Percentiles rank a stretch among this genome's conserved stretches.
phyloP scores from a whole-genome alignment of 2,888 invertebrate species.

The Drosophila gaucha region DNA sequence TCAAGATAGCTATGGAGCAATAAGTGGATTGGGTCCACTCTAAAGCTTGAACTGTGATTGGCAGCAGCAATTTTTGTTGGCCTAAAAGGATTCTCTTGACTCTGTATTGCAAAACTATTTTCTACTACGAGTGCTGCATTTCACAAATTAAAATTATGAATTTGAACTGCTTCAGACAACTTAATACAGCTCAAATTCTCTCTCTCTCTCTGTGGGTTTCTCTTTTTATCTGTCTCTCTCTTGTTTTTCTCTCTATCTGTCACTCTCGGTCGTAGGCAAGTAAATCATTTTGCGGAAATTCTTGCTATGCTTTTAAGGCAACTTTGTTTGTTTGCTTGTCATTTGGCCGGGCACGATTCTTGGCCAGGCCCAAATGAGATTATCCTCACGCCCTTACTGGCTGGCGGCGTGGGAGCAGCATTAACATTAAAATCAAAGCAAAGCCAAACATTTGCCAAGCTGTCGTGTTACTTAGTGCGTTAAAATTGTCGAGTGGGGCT shows the following conservation, averaged over 20 bases:
- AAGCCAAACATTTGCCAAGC: constrained; percentile 73
- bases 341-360: constrained; percentile 38
- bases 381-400: constrained; percentile 36
- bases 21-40: neutral
- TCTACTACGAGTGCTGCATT: neutral
- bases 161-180: neutral
- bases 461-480: constrained; percentile 65
- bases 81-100: too few relatives aligned
- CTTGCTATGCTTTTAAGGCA: constrained; percentile 43
- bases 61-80: neutral
- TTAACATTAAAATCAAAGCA: constrained; percentile 68
- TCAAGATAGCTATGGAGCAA: neutral
- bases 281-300: constrained; percentile 43
- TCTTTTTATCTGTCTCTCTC: neutral
- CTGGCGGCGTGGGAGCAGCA: constrained; percentile 17
- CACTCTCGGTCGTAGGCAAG: neutral
- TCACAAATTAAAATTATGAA: neutral
- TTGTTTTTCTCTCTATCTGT: neutral
- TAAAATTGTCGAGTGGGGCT: constrained; percentile 18
- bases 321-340: constrained; percentile 47
- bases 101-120: too few relatives aligned
- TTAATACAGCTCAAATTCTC: neutral
- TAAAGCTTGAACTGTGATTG: neutral
- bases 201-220: neutral
- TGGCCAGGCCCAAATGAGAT: constrained; percentile 41